phyloP scores from a whole-genome alignment of 2,888 invertebrate genomes.

The Eutolmus rufibarbis region DNA sequence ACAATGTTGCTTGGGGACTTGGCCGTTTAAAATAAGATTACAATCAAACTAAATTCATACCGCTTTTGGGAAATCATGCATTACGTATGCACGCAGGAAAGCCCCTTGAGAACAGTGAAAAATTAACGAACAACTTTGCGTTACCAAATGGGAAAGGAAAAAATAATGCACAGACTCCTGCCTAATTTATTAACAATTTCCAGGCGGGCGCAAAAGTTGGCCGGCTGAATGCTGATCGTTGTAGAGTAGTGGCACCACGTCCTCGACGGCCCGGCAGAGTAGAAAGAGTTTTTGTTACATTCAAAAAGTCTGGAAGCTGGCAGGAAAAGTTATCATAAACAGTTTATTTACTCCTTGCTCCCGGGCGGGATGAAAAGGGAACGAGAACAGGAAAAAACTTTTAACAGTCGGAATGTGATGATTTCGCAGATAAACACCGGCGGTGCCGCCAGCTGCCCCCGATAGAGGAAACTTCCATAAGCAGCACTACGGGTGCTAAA shows the following conservation, averaged over 20 bases:
- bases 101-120: neutral
- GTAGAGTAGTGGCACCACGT: neutral
- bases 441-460: neutral
- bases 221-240: neutral
- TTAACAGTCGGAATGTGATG: slow-evolving; percentile 21
- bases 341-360: slow-evolving; percentile 28
- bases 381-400: slow-evolving; percentile 1
- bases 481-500: neutral
- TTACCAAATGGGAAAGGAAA: neutral
- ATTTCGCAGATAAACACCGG: slow-evolving; percentile 14
- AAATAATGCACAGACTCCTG: neutral
- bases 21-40: neutral
- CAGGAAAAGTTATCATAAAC: slow-evolving; percentile 22
- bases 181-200: neutral
- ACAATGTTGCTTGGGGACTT: neutral
- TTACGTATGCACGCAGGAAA: neutral
- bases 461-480: neutral
- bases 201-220: neutral
- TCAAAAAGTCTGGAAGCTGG: neutral
- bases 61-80: neutral
- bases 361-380: neutral
- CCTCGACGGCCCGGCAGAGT: neutral
- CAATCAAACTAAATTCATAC: neutral
- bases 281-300: neutral
- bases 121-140: neutral